Percentiles rank a stretch among this genome's conserved stretches.
phyloP scores from a whole-genome alignment of 2,797 vertebrate genomes.

The Anniella stebbinsi region DNA sequence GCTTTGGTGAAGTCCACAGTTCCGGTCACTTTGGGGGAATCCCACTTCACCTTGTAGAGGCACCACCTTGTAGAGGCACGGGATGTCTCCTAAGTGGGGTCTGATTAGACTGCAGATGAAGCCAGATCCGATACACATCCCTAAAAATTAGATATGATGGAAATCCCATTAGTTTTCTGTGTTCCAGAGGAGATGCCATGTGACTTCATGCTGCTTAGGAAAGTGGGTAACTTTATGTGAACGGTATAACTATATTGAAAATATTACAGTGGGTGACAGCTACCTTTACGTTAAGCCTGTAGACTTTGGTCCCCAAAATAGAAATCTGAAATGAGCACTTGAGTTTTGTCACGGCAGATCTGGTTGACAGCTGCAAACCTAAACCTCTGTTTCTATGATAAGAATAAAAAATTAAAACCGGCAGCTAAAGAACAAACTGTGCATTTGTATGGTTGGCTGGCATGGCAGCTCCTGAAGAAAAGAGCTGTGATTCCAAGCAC shows the following conservation, averaged over 20 bases:
- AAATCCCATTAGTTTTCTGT: neutral
- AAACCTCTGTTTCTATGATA: conserved; percentile 19
- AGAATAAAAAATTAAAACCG: conserved; percentile 20
- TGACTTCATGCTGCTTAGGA: neutral
- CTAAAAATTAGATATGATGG: too few relatives aligned
- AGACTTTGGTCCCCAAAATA: neutral
- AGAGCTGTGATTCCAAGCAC: neutral
- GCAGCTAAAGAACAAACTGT: neutral
- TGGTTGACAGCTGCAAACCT: conserved; percentile 29
- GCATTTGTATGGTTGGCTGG: neutral
- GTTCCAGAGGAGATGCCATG: neutral
- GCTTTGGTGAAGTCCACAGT: too few relatives aligned
- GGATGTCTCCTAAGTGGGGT: too few relatives aligned
- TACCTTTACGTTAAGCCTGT: neutral
- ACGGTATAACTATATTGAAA: neutral
- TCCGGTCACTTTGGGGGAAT: too few relatives aligned
- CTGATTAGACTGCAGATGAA: too few relatives aligned
- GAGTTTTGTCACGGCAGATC: conserved; percentile 31
- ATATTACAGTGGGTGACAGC: neutral
- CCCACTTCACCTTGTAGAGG: too few relatives aligned
- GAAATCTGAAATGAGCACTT: conserved; percentile 50
- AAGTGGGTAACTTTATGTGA: neutral
- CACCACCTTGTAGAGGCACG: too few relatives aligned
- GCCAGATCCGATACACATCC: too few relatives aligned
- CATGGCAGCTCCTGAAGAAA: neutral